A percentile compares a stretch with the other conserved stretches of the same genome.
Evolutionary conservation across 2,888 invertebrate species (phyloP).

Genomic region (Notocelia uddmanniana): DNA sequence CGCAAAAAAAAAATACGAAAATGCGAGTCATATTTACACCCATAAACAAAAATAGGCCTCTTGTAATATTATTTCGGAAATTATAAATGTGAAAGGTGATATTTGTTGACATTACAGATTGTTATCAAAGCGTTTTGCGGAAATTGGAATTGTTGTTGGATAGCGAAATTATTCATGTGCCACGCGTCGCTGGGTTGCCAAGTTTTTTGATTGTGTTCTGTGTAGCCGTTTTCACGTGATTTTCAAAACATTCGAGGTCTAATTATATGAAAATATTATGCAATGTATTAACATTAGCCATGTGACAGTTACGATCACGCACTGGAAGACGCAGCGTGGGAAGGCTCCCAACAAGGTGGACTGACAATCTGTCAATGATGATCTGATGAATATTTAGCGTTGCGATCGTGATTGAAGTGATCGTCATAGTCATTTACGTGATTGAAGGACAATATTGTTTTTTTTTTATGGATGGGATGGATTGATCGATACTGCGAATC

Average conservation of each 20-base stretch:
- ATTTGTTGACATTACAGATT: constrained; percentile 46
- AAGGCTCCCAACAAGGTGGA: too few species aligned
- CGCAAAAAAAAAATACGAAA: background rate
- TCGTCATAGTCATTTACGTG: too few species aligned
- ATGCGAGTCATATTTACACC: background rate
- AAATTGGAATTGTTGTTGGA: constrained; percentile 67
- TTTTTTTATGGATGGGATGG: too few species aligned
- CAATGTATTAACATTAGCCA: too few species aligned
- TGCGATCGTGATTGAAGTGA: too few species aligned
- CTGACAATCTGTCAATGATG: too few species aligned
- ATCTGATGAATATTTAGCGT: too few species aligned
- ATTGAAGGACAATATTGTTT: too few species aligned
- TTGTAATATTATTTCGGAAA: constrained; percentile 32
- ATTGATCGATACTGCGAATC: too few species aligned
- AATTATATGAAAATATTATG: background rate
- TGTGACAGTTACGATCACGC: too few species aligned
- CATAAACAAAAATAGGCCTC: background rate
- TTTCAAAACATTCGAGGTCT: background rate
- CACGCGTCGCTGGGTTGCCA: constrained; percentile 50
- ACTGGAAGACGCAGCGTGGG: too few species aligned
- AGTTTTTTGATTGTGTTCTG: constrained; percentile 41
- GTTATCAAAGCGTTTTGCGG: constrained; percentile 49
- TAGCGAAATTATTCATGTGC: constrained; percentile 66
- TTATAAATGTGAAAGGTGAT: constrained; percentile 43
- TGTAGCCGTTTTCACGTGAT: constrained; percentile 6